Evolutionary conservation across 1,140 invertebrate species (phyloP).

Genomic region (Gryllus bimaculatus): DNA sequence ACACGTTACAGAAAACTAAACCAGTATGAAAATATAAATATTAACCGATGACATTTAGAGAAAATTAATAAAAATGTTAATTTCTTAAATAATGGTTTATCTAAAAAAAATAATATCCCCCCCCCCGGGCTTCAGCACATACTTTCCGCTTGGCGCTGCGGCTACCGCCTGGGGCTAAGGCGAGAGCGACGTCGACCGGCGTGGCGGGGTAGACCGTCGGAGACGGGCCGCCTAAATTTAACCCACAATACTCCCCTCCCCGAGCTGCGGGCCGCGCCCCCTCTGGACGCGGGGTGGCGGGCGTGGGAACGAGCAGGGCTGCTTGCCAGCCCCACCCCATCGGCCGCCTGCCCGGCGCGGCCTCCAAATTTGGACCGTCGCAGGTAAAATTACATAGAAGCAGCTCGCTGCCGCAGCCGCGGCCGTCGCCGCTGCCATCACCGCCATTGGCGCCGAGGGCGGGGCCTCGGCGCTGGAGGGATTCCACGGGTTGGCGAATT

Average conservation of each 20-base stretch:
- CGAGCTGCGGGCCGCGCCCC: background rate
- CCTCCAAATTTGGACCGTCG: slow-evolving; percentile 15
- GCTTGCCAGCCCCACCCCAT: slow-evolving; percentile 10
- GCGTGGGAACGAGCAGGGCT: background rate
- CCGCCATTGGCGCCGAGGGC: background rate
- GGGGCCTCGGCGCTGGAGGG: background rate
- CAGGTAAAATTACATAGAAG: slow-evolving; percentile 16
- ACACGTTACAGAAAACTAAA: no score
- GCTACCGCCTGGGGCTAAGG: background rate
- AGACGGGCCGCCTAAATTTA: background rate
- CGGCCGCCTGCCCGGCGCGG: background rate
- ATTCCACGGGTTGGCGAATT: no score
- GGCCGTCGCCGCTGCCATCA: background rate
- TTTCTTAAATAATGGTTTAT: no score
- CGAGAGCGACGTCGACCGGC: background rate
- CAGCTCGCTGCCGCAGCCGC: background rate
- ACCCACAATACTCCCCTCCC: no score
- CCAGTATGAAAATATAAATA: no score
- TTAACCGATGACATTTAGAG: no score
- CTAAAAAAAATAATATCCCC: no score
- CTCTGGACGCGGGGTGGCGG: background rate
- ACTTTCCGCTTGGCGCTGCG: background rate
- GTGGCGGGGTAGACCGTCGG: background rate
- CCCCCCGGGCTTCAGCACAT: no score
- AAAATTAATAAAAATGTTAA: no score